Conservation (phyloP, 2,797 vertebrate species). For the Huso huso region DNA sequence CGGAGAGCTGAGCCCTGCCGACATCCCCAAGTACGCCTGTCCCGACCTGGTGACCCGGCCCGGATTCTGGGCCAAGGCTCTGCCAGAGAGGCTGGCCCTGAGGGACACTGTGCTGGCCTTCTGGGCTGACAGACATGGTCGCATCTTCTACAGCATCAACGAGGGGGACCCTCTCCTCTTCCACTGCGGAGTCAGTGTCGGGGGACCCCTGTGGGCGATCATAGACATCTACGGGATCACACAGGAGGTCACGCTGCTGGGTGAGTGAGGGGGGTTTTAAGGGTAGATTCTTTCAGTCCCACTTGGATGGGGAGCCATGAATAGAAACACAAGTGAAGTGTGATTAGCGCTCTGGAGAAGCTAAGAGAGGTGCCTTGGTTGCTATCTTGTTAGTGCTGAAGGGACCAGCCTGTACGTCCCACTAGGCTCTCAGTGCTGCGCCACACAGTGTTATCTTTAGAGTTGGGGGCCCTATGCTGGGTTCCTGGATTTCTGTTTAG, state of each 20-base stretch:
- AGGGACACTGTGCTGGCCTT: slow-evolving; percentile 89
- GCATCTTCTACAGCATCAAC: slow-evolving; percentile 95
- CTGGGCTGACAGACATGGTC: slow-evolving; percentile 91
- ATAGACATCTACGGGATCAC: slow-evolving; percentile 97
- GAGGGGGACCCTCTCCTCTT: slow-evolving; percentile 91
- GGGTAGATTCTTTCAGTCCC: slow-evolving; percentile 15
- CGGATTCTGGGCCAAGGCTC: slow-evolving; percentile 95
- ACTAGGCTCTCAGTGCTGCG: too few species aligned
- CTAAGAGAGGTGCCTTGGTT: slow-evolving; percentile 14
- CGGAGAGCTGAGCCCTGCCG: slow-evolving; percentile 71
- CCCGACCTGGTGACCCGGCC: slow-evolving; percentile 92
- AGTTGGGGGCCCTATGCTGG: slow-evolving; percentile 8
- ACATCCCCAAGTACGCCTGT: slow-evolving; percentile 97
- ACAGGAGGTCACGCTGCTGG: slow-evolving; percentile 90
- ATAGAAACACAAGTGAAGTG: slow-evolving; percentile 30
- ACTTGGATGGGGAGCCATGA: slow-evolving; percentile 22
- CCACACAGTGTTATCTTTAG: neutral
- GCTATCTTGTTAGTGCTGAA: slow-evolving; percentile 18
- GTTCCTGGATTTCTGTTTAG: slow-evolving; percentile 43
- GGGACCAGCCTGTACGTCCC: neutral
- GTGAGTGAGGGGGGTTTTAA: slow-evolving; percentile 53
- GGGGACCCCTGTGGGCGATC: slow-evolving; percentile 91
- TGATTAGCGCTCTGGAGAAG: slow-evolving; percentile 14
- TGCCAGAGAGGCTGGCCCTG: slow-evolving; percentile 86
- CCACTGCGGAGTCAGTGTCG: slow-evolving; percentile 91